Conservation (phyloP, 2,888 invertebrate species). For the Drosophila meridionalis region DNA sequence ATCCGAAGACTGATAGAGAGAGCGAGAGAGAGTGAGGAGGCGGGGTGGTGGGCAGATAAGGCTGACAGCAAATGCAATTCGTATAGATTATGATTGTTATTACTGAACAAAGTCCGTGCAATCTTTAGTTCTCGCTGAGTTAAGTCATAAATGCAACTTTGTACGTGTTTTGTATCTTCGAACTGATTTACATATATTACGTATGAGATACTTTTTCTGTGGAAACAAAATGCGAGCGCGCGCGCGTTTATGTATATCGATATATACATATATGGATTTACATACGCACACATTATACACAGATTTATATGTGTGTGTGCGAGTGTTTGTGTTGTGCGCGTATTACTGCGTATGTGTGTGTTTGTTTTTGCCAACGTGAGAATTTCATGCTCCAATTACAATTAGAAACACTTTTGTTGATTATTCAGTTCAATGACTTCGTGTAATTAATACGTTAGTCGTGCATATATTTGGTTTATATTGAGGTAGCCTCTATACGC, state of each 20-base stretch:
- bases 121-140: neutral
- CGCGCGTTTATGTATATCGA: constrained; percentile 10
- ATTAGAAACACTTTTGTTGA: constrained; percentile 35
- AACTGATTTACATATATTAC: constrained; percentile 44
- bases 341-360: constrained; percentile 1
- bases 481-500: neutral
- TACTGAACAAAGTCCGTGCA: constrained; percentile 53
- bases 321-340: neutral
- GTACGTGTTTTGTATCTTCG: constrained; percentile 15
- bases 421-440: constrained; percentile 45
- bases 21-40: no score
- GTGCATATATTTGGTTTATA: constrained; percentile 19
- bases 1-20: neutral
- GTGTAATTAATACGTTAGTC: neutral
- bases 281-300: neutral
- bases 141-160: constrained; percentile 7
- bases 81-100: constrained; percentile 27
- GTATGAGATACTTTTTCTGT: constrained; percentile 38
- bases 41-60: constrained; percentile 31
- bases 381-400: constrained; percentile 24
- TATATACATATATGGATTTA: neutral
- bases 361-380: constrained; percentile 38
- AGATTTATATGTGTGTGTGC: neutral
- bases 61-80: constrained; percentile 25
- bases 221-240: constrained; percentile 1